Percentiles rank a stretch among this genome's conserved stretches.
Evolutionary conservation across 2,797 vertebrate species (phyloP).

Genomic region (Zonotrichia albicollis): DNA sequence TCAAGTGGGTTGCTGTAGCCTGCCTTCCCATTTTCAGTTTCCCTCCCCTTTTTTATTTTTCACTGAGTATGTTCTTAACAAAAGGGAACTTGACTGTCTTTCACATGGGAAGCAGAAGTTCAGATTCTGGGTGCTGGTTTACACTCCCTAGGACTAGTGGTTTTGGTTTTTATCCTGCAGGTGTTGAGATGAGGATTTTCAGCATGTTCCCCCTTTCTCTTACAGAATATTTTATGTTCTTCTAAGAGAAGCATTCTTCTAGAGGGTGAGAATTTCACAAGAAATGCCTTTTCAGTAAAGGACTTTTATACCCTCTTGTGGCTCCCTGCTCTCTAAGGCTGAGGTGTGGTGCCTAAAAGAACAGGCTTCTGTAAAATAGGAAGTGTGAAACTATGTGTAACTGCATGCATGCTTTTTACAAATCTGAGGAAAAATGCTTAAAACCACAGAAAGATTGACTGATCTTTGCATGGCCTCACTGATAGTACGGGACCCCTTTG

Average conservation of each 20-base stretch:
- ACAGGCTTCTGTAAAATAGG: not conserved
- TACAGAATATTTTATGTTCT: not conserved
- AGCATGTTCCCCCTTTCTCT: not conserved
- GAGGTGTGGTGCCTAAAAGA: not conserved
- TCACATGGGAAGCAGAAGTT: not conserved
- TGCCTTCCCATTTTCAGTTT: not conserved
- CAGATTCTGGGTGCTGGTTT: not conserved
- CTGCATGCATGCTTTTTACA: not conserved
- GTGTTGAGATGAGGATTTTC: not conserved
- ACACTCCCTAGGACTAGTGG: not conserved
- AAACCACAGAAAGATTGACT: not conserved
- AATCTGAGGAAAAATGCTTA: not conserved
- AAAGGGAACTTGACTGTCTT: not conserved
- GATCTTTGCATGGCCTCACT: not conserved
- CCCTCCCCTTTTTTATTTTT: not conserved
- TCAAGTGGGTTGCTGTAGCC: not conserved
- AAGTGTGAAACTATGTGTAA: not conserved
- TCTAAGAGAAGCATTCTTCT: not conserved
- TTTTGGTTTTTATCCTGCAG: not conserved
- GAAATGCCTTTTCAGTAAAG: not conserved
- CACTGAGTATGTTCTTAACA: accelerated
- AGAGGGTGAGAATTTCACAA: not conserved
- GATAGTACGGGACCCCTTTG: not conserved
- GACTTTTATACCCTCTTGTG: not conserved
- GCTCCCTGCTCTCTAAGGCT: accelerated